These are phyloP conservation scores for Ursus arctos DNA, from an alignment of 2,113 vertebrate species.

Conservation along the genomic window DNA sequence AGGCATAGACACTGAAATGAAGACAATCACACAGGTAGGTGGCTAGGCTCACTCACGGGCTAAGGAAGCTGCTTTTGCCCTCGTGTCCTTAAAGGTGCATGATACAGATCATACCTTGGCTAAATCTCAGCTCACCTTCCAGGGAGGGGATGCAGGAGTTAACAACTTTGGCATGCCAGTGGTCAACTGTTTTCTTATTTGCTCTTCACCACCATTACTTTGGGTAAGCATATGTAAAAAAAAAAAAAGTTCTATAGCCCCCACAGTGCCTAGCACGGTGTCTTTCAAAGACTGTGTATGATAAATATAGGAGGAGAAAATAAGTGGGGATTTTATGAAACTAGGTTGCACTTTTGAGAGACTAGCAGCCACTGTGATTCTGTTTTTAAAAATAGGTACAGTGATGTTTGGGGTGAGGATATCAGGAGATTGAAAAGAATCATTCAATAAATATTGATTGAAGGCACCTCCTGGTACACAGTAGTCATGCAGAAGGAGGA, in stretches of 20 bases:
- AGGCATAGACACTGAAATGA: not conserved
- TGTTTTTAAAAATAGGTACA: not conserved
- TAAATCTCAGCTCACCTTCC: not conserved
- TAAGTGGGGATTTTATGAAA: not conserved
- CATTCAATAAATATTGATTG: not conserved
- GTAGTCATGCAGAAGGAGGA: not conserved
- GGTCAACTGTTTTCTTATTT: not conserved
- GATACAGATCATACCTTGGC: not conserved
- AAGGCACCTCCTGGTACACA: not conserved
- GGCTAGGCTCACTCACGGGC: not conserved
- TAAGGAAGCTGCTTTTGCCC: not conserved
- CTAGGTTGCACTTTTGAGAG: not conserved
- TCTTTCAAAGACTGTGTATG: not conserved
- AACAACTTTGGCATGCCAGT: not conserved
- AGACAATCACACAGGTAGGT: rapidly evolving
- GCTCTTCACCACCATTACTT: not conserved
- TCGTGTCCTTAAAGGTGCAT: rapidly evolving
- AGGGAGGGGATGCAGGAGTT: not conserved
- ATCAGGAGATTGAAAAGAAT: not conserved
- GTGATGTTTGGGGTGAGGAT: not conserved
- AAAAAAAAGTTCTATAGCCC: not conserved
- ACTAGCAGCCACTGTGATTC: not conserved
- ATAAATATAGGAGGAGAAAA: not conserved
- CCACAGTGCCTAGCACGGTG: not conserved
- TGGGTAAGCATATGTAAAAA: not conserved